phyloP scores from a whole-genome alignment of 2,888 invertebrate species.

The Neocrepidodera transversa region DNA sequence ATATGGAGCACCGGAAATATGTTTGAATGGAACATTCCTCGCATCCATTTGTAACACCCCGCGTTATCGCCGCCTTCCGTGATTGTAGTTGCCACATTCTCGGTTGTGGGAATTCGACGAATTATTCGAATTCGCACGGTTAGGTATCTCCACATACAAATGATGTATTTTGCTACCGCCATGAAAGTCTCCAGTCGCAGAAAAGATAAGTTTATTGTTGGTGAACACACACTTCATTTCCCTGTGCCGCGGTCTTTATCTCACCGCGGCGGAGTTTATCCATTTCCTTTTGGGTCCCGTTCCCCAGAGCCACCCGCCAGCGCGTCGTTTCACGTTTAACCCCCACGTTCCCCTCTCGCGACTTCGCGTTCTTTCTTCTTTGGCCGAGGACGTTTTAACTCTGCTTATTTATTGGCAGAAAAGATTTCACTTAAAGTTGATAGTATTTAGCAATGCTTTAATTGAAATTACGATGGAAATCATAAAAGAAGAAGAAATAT shows the following conservation, averaged over 20 bases:
- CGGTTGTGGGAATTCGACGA: constrained; percentile 35
- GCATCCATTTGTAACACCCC: constrained; percentile 25
- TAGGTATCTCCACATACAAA: constrained; percentile 59
- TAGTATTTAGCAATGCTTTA: too few relatives aligned
- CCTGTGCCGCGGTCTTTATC: constrained; percentile 58
- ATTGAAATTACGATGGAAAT: too few relatives aligned
- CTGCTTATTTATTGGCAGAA: background rate
- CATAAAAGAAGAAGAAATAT: too few relatives aligned
- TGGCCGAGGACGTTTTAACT: background rate
- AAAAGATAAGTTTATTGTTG: constrained; percentile 61
- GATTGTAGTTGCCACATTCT: constrained; percentile 22
- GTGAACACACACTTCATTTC: constrained; percentile 60
- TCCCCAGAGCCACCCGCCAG: constrained; percentile 40
- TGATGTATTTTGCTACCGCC: constrained; percentile 58
- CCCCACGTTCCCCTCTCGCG: constrained; percentile 1
- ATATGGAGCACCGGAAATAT: constrained; percentile 25
- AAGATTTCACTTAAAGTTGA: too few relatives aligned
- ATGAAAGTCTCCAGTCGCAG: constrained; percentile 57
- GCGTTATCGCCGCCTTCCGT: constrained; percentile 20
- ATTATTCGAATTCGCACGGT: constrained; percentile 56
- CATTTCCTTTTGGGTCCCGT: constrained; percentile 55
- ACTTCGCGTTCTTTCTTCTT: background rate
- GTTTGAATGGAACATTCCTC: constrained; percentile 24
- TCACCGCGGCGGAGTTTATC: constrained; percentile 59
- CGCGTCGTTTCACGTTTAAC: constrained; percentile 35